phyloP scores from a whole-genome alignment of 2,888 invertebrate genomes.

The Dicyrtomina minuta region DNA sequence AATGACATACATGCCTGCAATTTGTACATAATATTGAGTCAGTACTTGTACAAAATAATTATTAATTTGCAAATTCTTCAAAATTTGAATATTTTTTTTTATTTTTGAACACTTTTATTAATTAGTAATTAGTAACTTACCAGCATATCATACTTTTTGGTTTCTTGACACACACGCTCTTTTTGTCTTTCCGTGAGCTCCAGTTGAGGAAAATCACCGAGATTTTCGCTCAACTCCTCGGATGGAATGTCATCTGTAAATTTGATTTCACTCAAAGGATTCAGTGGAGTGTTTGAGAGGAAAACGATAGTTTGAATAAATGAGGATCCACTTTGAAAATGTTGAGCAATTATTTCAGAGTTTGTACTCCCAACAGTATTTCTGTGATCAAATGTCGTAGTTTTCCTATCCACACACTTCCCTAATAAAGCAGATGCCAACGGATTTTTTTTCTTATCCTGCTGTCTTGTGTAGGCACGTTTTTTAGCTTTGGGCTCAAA shows the following conservation, averaged over 20 bases:
- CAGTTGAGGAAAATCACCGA: slow-evolving; percentile 4
- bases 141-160: slow-evolving; percentile 7
- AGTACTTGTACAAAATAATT: neutral
- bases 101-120: no score
- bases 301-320: slow-evolving; percentile 2
- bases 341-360: no score
- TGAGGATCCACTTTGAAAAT: neutral
- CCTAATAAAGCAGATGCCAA: no score
- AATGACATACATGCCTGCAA: slow-evolving; percentile 10
- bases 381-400: neutral
- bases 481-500: slow-evolving; percentile 14
- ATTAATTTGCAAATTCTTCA: neutral
- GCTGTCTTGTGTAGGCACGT: neutral
- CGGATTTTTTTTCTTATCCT: neutral
- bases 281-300: slow-evolving; percentile 2
- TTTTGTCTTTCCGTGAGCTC: slow-evolving; percentile 24
- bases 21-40: neutral
- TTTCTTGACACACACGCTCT: neutral
- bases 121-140: no score
- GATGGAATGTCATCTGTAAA: neutral
- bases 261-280: neutral
- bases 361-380: neutral
- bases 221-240: neutral
- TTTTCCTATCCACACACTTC: neutral
- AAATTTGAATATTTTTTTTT: no score